phyloP scores from a whole-genome alignment of 2,888 invertebrate species.

The Nowickia ferox region DNA sequence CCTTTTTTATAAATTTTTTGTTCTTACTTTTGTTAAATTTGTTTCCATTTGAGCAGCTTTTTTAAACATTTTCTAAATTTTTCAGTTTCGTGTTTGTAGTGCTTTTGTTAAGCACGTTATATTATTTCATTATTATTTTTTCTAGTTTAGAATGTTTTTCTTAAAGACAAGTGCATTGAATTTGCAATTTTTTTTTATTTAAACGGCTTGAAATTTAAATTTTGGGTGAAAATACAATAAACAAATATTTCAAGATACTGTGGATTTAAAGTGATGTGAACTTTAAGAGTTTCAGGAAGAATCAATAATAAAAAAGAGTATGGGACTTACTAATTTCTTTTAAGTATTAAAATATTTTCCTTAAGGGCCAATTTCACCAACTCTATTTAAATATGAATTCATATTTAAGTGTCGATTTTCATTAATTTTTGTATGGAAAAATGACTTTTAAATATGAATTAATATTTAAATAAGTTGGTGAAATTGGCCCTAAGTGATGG shows the following conservation, averaged over 20 bases:
- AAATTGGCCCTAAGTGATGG: no score
- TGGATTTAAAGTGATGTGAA: not conserved
- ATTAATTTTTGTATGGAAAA: no score
- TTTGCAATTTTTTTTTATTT: slow-evolving; percentile 17
- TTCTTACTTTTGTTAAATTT: slow-evolving; percentile 38
- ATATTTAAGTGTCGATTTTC: no score
- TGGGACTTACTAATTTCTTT: no score
- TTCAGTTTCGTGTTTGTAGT: slow-evolving; percentile 62
- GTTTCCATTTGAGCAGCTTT: slow-evolving; percentile 62
- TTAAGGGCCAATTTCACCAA: no score
- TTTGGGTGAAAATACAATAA: not conserved
- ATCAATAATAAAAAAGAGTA: no score
- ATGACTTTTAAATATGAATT: no score
- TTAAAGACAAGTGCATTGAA: slow-evolving; percentile 50
- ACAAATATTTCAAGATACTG: not conserved
- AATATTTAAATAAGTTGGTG: no score
- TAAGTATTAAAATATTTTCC: no score
- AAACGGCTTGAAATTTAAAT: slow-evolving; percentile 10
- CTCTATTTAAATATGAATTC: no score
- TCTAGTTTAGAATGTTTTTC: slow-evolving; percentile 18
- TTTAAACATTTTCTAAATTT: slow-evolving; percentile 49
- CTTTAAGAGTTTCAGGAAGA: no score
- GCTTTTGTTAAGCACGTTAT: slow-evolving; percentile 51
- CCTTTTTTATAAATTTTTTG: slow-evolving; percentile 26
- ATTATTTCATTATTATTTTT: slow-evolving; percentile 1